Evolutionary conservation across 2,113 vertebrate genomes (phyloP), one percentile per base, ranked within the genome.

Genomic region (Alectura lathami): DNA sequence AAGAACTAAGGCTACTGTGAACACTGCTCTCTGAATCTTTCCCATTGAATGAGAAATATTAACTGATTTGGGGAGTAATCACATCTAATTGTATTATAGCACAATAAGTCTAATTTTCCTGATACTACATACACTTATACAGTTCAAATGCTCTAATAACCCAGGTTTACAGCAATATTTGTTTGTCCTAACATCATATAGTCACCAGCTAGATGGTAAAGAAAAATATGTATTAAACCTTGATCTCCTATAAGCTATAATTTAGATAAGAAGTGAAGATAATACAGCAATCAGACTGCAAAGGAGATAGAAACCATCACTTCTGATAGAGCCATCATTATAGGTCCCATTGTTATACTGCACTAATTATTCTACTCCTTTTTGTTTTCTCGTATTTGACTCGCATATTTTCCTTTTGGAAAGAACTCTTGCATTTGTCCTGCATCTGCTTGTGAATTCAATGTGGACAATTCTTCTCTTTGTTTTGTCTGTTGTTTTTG

Each of bases 401-500:
- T 29, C 36, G 16, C 14, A 12, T 34, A 6, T 60, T 85, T 57
- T 89, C 43, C 23, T 91, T 94, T 76, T 18, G 26, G 73, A 94
- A 93, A 76, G 18, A 67, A 34, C 11, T 67, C 48, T 85, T 78
- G 43, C 45, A 17, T 20, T 24, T 34, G 45, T 89, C 51, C 57
- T 62, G 24, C 12, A 81, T 72, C 80, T 92, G 50, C 36, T 87
- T 83, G 26, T 88, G 42, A 42, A 73, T 93, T 86, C 78, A 80
- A 42, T 20, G 32, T 20, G 32, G n/a, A 75, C n/a, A 85, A 34
- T 64, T 62, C 29, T 30, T 68, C 43, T 29, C 78, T 96, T 92
- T 89, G 69, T 95, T 95, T 78, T 89, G 47, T 14, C 50, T 57
- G 54, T 38, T 59, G 59, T 62, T 95, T 88, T 95, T 95, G 56